Conservation (phyloP, 2,888 invertebrate species). For the Drosophila macrospina region DNA sequence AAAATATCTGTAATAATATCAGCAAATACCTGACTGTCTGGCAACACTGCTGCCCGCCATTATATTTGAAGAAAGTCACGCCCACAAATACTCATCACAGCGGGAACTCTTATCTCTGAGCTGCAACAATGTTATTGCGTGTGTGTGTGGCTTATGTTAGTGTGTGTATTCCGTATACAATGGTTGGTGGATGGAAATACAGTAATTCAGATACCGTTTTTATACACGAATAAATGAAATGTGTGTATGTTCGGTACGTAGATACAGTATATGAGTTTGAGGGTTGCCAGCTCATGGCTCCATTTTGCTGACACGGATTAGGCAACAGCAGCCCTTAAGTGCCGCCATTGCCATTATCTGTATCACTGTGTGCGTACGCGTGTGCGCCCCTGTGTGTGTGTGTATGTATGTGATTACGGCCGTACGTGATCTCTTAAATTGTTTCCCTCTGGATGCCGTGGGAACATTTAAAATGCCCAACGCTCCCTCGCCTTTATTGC, state of each 20-base stretch:
- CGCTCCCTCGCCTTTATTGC: constrained; percentile 49
- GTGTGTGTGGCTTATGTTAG: neutral
- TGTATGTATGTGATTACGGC: constrained; percentile 53
- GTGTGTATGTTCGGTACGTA: neutral
- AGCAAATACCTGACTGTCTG: constrained; percentile 33
- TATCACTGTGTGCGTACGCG: constrained; percentile 11
- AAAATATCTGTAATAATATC: neutral
- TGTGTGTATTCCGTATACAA: constrained; percentile 14
- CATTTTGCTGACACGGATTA: constrained; percentile 77
- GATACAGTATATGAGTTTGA: constrained; percentile 9
- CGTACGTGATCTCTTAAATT: constrained; percentile 76
- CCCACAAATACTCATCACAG: constrained; percentile 35
- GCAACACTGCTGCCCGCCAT: constrained; percentile 66
- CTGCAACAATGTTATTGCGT: constrained; percentile 44
- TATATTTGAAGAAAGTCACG: constrained; percentile 42
- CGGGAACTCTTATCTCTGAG: constrained; percentile 41
- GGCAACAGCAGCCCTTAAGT: constrained; percentile 66
- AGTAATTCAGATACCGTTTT: constrained; percentile 5
- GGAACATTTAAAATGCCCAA: constrained; percentile 52
- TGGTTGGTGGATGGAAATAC: constrained; percentile 28
- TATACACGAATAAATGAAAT: neutral
- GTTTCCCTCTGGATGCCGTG: constrained; percentile 52
- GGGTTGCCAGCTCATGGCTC: constrained; percentile 60
- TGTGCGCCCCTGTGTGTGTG: too few relatives aligned
- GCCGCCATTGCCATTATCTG: constrained; percentile 64